phyloP scores from a whole-genome alignment of 2,888 invertebrate genomes.

The Eupithecia pulchellata region DNA sequence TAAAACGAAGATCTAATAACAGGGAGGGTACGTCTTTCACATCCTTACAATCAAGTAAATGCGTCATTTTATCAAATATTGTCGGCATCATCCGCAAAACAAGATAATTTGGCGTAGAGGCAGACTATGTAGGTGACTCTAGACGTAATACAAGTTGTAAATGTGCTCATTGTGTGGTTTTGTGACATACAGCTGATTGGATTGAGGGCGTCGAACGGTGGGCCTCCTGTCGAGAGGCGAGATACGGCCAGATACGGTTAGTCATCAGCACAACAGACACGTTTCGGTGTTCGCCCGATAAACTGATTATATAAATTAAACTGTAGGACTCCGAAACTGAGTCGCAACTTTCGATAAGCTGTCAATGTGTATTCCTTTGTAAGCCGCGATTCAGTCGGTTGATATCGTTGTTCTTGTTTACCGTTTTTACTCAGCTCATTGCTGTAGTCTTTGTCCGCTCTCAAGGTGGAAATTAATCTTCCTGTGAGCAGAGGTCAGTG shows the following conservation, averaged over 20 bases:
- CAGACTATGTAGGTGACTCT: conserved; percentile 40
- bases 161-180: conserved; percentile 55
- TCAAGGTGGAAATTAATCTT: conserved; percentile 44
- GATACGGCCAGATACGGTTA: conserved; percentile 77
- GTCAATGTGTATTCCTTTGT: conserved; percentile 77
- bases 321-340: conserved; percentile 61
- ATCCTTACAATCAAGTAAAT: conserved; percentile 82
- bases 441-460: conserved; percentile 58
- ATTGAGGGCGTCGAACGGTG: conserved; percentile 74
- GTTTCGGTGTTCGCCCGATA: conserved; percentile 65
- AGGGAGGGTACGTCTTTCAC: conserved; percentile 85
- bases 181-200: conserved; percentile 78
- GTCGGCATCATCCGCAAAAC: conserved; percentile 62
- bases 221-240: conserved; percentile 66
- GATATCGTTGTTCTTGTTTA: conserved; percentile 77
- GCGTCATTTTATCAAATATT: conserved; percentile 84
- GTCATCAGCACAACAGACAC: conserved; percentile 77
- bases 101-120: conserved; percentile 54
- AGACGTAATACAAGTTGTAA: conserved; percentile 45
- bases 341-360: conserved; percentile 66
- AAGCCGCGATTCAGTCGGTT: conserved; percentile 66
- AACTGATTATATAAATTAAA: conserved; percentile 56
- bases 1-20: conserved; percentile 78
- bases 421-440: conserved; percentile 60
- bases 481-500: conserved; percentile 33